Percentiles rank a stretch among this genome's conserved stretches.
These are phyloP conservation scores for Lathronympha strigana DNA, from an alignment of 2,888 invertebrate species.

Conservation along the genomic window DNA sequence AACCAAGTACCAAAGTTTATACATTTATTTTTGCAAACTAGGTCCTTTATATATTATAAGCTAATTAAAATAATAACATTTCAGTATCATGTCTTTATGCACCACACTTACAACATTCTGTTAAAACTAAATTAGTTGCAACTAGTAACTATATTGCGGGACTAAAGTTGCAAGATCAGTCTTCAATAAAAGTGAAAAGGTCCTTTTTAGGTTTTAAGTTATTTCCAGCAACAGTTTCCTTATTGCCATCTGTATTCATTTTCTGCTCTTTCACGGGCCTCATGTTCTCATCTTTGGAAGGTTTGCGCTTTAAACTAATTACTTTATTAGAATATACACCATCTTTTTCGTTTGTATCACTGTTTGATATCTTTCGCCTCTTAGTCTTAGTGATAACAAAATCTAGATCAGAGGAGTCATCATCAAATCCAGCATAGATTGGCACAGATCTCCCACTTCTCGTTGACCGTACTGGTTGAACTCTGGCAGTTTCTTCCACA, in stretches of 20 bases:
- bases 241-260: slow-evolving; percentile 52
- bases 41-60: not conserved
- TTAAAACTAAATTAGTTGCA: slow-evolving; percentile 6
- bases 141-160: slow-evolving; percentile 14
- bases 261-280: slow-evolving; percentile 67
- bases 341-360: slow-evolving; percentile 61
- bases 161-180: slow-evolving; percentile 53
- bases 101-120: slow-evolving; percentile 17
- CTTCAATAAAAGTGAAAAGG: slow-evolving; percentile 61
- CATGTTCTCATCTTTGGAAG: slow-evolving; percentile 66
- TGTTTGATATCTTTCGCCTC: slow-evolving; percentile 68
- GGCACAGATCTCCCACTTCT: slow-evolving; percentile 75
- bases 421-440: slow-evolving; percentile 74
- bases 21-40: slow-evolving; percentile 12
- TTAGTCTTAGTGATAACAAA: slow-evolving; percentile 71
- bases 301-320: slow-evolving; percentile 72
- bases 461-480: slow-evolving; percentile 70
- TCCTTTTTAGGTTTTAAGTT: slow-evolving; percentile 58
- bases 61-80: slow-evolving; percentile 16
- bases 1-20: not conserved
- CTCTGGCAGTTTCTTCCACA: slow-evolving; percentile 69
- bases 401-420: slow-evolving; percentile 76
- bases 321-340: slow-evolving; percentile 66
- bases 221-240: slow-evolving; percentile 47
- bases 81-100: slow-evolving; percentile 7